Conservation (phyloP, 2,113 vertebrate species). For the Vireo altiloquus region DNA sequence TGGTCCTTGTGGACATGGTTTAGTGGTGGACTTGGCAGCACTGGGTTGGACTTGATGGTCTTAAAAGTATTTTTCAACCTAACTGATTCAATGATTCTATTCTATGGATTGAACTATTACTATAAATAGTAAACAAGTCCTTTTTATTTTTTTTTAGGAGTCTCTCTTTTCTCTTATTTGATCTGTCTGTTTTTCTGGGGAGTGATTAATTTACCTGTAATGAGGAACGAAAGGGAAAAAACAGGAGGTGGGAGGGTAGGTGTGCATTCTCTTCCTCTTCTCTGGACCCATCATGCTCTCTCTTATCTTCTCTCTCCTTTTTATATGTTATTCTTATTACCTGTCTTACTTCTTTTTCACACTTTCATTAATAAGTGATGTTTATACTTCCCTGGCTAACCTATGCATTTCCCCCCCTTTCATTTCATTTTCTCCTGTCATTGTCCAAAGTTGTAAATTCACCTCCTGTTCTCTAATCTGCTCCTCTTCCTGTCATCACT, state of each 20-base stretch:
- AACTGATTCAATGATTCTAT: neutral
- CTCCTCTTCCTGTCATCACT: neutral
- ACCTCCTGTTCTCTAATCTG: neutral
- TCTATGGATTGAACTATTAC: neutral
- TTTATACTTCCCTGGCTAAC: neutral
- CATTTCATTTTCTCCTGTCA: neutral
- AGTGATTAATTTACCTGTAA: neutral
- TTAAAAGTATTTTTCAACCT: neutral
- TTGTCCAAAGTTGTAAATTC: conserved; percentile 11
- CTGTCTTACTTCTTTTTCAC: neutral
- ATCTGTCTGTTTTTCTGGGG: neutral
- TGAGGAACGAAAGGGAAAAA: neutral
- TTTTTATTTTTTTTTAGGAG: neutral
- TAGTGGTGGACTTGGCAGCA: neutral
- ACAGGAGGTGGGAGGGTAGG: neutral
- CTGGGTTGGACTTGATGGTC: neutral
- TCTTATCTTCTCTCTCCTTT: neutral
- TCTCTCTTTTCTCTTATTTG: neutral
- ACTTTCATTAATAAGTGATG: neutral
- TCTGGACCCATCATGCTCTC: neutral
- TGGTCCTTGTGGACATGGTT: neutral
- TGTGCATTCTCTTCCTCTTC: neutral
- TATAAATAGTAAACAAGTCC: neutral
- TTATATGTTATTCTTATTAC: neutral
- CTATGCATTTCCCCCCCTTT: neutral